Base-by-base conservation (phyloP, 2,888 invertebrate species). In the Tetheella fluctuosa region DNA sequence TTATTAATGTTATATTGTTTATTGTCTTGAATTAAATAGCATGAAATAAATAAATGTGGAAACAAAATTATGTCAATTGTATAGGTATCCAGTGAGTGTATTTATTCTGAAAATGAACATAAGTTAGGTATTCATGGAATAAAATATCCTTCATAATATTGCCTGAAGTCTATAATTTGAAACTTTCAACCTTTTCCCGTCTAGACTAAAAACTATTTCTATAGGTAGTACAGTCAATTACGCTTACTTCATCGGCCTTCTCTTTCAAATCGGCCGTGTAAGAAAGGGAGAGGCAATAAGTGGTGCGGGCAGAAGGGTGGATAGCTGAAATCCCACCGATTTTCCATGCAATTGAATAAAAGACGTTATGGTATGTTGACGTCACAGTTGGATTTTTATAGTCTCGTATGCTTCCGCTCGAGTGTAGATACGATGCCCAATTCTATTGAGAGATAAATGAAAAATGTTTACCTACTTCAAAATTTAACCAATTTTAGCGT, bases 341-440 rank as follows among this genome's bases (percentile, higher is more conserved):
- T 91, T 91, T 91, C 90, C 88, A 85, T 85, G 86, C 90, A 88
- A 91, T 91, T 91, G 90, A 91, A 90, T 91, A 85, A 84, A 85
- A 86, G 84, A 85, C 81, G 87, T 87, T 84, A 89, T 84, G 84
- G 86, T 82, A 87, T 90, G 90, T 85, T 81, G 86, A 87, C 79
- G 84, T 84, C 79, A 84, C 73, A 77, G 77, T 77, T 76, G 78
- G 83, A 80, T 80, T 85, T 84, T 87, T 84, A 84, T 84, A 79
- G 80, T 69, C 73, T 69, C 76, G 69, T 64, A 65, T 70, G 63
- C 64, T 67, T 62, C 61, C 57, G 64, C 62, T 65, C 59, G 48
- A 48, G 48, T 48, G 20, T 48, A n/a, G 68, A 70, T 67, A 63
- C 70, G 62, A 69, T 63, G 66, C 69, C 71, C 69, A 59, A 65